Percentiles rank a stretch among this genome's conserved stretches.
Conservation (phyloP, 2,888 invertebrate genomes). For the Drosophila seclusa region DNA sequence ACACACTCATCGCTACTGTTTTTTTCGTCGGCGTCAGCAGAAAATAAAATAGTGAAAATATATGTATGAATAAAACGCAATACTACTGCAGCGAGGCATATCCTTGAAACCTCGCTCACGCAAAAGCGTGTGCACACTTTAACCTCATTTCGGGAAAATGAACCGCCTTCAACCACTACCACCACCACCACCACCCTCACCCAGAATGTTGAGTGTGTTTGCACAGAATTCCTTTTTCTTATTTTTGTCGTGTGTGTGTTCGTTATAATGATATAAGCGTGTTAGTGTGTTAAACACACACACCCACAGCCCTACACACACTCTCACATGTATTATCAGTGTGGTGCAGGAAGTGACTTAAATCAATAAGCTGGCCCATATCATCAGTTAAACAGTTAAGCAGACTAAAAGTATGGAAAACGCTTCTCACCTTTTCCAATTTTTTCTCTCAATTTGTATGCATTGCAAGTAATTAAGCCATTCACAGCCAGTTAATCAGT, state of each 20-base stretch:
- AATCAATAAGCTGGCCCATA: constrained; percentile 68
- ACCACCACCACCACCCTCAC: background rate
- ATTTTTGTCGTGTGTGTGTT: background rate
- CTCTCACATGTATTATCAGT: constrained; percentile 18
- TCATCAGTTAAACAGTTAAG: constrained; percentile 63
- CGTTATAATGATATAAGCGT: constrained; percentile 70
- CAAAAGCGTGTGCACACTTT: constrained; percentile 60
- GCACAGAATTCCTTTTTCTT: constrained; percentile 49
- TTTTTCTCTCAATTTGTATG: constrained; percentile 34
- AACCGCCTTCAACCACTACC: constrained; percentile 2
- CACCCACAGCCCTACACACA: constrained; percentile 21
- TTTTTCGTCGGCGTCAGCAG: constrained; percentile 70
- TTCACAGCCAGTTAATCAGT: constrained; percentile 70
- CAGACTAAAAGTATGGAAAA: constrained; percentile 28
- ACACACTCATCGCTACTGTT: constrained; percentile 13
- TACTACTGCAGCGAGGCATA: constrained; percentile 54
- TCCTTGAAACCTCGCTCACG: constrained; percentile 62
- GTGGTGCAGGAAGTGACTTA: constrained; percentile 58
- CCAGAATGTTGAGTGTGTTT: constrained; percentile 37
- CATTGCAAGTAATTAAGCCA: constrained; percentile 70
- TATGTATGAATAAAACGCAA: constrained; percentile 57
- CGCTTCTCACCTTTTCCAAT: constrained; percentile 17
- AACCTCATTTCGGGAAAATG: constrained; percentile 68
- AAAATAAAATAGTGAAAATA: constrained; percentile 75
- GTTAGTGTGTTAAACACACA: constrained; percentile 48